Percentiles rank a stretch among this genome's conserved stretches.
phyloP scores from a whole-genome alignment of 2,888 invertebrate species.

The Graphium colonna region DNA sequence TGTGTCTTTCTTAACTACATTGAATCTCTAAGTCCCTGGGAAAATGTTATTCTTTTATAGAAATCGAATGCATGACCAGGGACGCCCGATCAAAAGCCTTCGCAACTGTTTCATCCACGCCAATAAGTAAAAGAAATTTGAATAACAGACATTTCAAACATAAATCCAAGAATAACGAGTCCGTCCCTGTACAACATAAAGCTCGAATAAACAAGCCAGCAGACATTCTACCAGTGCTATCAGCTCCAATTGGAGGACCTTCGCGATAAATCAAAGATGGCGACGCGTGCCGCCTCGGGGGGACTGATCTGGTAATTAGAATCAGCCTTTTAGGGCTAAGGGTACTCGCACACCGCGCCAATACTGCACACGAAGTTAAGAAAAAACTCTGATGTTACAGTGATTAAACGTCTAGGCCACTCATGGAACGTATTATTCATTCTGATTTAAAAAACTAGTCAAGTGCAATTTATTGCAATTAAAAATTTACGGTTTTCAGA shows the following conservation, averaged over 20 bases:
- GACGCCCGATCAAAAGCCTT: too few relatives aligned
- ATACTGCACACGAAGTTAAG: not conserved
- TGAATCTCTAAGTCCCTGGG: too few relatives aligned
- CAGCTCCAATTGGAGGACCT: slow-evolving; percentile 6
- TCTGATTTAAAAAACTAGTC: too few relatives aligned
- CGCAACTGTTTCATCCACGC: too few relatives aligned
- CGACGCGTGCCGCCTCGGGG: slow-evolving; percentile 9
- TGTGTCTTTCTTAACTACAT: too few relatives aligned
- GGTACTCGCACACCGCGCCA: not conserved
- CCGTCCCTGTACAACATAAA: slow-evolving; percentile 1
- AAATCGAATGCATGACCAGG: too few relatives aligned
- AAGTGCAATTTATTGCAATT: too few relatives aligned
- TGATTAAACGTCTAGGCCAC: too few relatives aligned
- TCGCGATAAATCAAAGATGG: slow-evolving; percentile 6
- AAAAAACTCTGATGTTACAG: too few relatives aligned
- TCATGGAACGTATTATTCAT: too few relatives aligned
- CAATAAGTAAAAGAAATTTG: not conserved
- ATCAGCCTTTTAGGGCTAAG: slow-evolving; percentile 1
- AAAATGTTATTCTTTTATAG: too few relatives aligned
- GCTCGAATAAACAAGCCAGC: not conserved
- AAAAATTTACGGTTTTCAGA: too few relatives aligned
- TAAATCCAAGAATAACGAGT: not conserved
- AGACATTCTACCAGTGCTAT: slow-evolving; percentile 4
- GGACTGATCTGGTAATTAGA: slow-evolving; percentile 1
- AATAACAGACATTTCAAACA: not conserved